These are phyloP conservation scores for Ia io DNA, from an alignment of 2,113 vertebrate genomes.

Conservation along the genomic window DNA sequence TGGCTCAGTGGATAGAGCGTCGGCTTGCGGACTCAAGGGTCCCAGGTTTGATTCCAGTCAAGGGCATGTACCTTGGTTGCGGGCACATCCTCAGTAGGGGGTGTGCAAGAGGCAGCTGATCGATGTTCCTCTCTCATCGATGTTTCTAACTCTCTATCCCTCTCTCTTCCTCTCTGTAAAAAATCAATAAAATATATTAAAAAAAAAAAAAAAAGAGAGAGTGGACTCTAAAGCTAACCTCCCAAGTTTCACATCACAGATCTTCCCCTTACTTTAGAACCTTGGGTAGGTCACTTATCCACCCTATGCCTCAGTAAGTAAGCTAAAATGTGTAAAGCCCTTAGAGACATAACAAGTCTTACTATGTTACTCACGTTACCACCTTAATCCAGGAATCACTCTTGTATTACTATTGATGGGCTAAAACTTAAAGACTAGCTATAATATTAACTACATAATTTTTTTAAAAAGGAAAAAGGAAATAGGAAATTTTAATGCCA, in stretches of 20 bases:
- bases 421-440: constrained; percentile 18
- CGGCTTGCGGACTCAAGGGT: too few relatives aligned
- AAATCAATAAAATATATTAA: too few relatives aligned
- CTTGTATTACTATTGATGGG: neutral
- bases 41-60: too few relatives aligned
- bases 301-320: neutral
- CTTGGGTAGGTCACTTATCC: neutral
- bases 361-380: neutral
- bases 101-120: too few relatives aligned
- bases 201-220: too few relatives aligned
- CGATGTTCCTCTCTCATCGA: too few relatives aligned
- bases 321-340: neutral
- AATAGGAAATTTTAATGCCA: neutral
- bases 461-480: neutral
- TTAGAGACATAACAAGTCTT: neutral
- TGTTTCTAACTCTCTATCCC: too few relatives aligned
- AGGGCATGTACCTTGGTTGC: too few relatives aligned
- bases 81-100: too few relatives aligned
- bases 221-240: constrained; percentile 16
- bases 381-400: neutral
- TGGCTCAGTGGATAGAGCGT: too few relatives aligned
- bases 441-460: neutral
- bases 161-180: too few relatives aligned
- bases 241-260: neutral
- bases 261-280: neutral